Base-by-base conservation (phyloP, 2,797 vertebrate genomes). In the Halcyon badia region DNA sequence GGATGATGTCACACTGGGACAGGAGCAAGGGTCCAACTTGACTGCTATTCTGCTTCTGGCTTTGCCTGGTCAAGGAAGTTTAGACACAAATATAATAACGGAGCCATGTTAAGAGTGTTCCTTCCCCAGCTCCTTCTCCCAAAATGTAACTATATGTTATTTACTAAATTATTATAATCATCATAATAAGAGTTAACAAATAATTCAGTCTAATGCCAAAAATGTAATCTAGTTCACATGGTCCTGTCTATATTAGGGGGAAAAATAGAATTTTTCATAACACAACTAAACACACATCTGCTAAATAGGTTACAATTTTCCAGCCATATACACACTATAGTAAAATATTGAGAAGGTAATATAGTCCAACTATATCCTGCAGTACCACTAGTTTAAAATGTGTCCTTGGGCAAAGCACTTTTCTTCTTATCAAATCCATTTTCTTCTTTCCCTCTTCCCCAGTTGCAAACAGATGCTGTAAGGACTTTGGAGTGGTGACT, bases 391-490 rank as follows among this genome's bases (percentile, higher is more conserved):
- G 11, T 57, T 60, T 56, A 86, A 80, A 73, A 70, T 33, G 2
- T 37, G 42, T 90, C 11, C 10, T 46, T 78, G 31, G 48, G 21
- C 10, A 89, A 66, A 57, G 54, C 0, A 39, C 26, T 77, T 73
- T 3, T 64, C 31, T 80, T 73, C 69, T 80, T n/a, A 77, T 57
- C 5, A 77, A 89, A 93, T 78, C 6, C 20, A 24, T 91, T 87
- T 95, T 80, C 46, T 87, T 96, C 60, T 71, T 92, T 77, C 21
- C 20, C 4, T 73, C 70, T 61, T 81, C 21, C 68, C 49, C 71
- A 56, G 13, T 76, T 94, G 54, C n/a, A 65, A 85, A 65, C 46
- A 83, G 86, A 85, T 83, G 64, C 57, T 95, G 61, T 80, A 83
- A 89, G 75, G 46, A 51, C 61, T 95, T 80, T 30, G 18, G 64